Percentiles rank a stretch among this genome's conserved stretches.
These are phyloP conservation scores for Callipepla californica DNA, from an alignment of 2,113 vertebrate genomes.

Conservation along the genomic window DNA sequence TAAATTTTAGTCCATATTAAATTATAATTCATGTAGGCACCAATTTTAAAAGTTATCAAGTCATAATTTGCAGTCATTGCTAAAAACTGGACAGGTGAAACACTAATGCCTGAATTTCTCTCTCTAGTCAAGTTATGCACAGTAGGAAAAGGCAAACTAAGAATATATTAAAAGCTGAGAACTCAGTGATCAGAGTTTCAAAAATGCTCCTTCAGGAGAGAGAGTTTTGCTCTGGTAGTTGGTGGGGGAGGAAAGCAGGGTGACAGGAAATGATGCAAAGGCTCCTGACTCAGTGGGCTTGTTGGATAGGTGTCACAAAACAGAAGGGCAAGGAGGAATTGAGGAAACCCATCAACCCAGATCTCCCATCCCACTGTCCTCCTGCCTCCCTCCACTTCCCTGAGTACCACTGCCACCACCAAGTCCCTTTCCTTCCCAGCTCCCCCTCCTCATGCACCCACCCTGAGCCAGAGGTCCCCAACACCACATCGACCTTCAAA, in stretches of 20 bases:
- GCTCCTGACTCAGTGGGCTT: not conserved
- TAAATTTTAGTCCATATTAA: conserved; percentile 63
- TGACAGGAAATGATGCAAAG: not conserved
- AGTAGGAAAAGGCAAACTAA: conserved; percentile 38
- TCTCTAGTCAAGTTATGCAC: conserved; percentile 44
- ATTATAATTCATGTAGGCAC: conserved; percentile 58
- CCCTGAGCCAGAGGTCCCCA: not conserved
- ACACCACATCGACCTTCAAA: not conserved
- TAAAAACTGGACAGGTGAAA: conserved; percentile 63
- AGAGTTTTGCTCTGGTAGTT: not conserved
- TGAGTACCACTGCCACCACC: not conserved
- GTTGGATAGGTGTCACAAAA: not conserved
- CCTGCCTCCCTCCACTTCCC: not conserved
- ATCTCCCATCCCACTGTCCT: not conserved
- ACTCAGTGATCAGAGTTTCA: conserved; percentile 16
- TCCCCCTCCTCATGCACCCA: accelerated
- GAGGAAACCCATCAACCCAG: not conserved
- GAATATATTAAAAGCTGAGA: conserved; percentile 47
- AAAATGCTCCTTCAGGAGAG: not conserved
- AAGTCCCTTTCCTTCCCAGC: not conserved
- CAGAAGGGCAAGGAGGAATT: not conserved
- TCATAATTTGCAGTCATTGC: conserved; percentile 41
- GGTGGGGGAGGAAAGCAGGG: not conserved
- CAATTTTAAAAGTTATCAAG: conserved; percentile 53
- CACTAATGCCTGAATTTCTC: conserved; percentile 59